Percentiles rank a stretch among this genome's conserved stretches.
Conservation (phyloP, 2,113 vertebrate species). For the Capra hircus region DNA sequence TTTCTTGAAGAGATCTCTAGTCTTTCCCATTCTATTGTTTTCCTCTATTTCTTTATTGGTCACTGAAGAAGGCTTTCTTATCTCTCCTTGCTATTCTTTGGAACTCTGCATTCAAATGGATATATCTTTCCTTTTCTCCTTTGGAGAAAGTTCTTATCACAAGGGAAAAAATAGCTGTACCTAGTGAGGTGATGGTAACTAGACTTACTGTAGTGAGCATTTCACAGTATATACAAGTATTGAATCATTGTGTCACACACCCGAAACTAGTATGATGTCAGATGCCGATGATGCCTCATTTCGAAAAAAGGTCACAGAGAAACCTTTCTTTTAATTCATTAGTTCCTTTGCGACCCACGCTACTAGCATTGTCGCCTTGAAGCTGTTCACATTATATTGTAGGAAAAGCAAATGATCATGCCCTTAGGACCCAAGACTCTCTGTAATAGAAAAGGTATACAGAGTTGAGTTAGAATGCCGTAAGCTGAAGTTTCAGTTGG, state of each 20-base stretch:
- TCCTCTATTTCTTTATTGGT: background rate
- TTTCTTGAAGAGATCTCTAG: background rate
- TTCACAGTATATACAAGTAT: background rate
- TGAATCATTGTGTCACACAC: background rate
- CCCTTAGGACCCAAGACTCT: background rate
- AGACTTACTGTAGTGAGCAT: background rate
- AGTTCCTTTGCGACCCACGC: background rate
- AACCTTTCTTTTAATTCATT: background rate
- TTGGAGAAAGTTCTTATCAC: background rate
- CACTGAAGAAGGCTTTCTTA: background rate
- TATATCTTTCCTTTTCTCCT: background rate
- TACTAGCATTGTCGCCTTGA: background rate
- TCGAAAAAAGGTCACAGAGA: background rate
- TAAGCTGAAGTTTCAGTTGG: background rate
- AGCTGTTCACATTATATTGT: background rate
- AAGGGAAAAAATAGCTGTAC: background rate
- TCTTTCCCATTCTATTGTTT: background rate
- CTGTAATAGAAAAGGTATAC: background rate
- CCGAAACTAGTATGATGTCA: background rate
- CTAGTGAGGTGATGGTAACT: background rate
- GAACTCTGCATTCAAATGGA: background rate
- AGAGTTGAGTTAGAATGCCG: background rate
- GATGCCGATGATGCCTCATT: background rate
- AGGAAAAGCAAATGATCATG: background rate
- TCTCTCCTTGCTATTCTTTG: background rate